Evolutionary conservation across 1,140 invertebrate genomes (phyloP).

Genomic region (Drosophila sechellia): DNA sequence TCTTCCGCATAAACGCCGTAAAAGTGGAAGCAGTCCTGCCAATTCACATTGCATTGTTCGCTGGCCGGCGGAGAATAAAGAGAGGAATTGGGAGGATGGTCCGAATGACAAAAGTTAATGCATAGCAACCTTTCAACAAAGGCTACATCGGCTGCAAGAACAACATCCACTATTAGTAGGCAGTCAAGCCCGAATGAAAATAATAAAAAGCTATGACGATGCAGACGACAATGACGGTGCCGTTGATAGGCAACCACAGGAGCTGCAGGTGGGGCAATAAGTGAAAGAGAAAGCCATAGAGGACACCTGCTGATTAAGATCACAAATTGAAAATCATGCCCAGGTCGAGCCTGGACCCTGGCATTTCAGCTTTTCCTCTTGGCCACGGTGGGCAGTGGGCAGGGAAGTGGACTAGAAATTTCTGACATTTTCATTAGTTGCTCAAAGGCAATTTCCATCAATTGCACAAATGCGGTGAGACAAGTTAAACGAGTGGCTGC

Average conservation of each 20-base stretch:
- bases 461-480: constrained; percentile 9
- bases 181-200: constrained; percentile 72
- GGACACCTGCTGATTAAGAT: constrained; percentile 84
- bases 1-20: neutral
- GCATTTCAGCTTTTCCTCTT: neutral
- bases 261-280: constrained; percentile 8
- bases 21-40: constrained; percentile 31
- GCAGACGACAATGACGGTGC: constrained; percentile 54
- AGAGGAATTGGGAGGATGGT: constrained; percentile 22
- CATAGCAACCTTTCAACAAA: constrained; percentile 74
- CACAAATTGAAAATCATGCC: constrained; percentile 82
- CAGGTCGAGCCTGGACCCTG: constrained; percentile 2
- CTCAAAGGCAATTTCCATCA: constrained; percentile 31
- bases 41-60: constrained; percentile 81
- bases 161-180: constrained; percentile 67
- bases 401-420: constrained; percentile 27
- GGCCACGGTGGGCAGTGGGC: neutral
- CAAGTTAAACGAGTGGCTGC: neutral
- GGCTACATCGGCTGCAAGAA: constrained; percentile 47
- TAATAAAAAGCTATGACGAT: constrained; percentile 72
- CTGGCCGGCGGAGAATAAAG: constrained; percentile 36
- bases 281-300: constrained; percentile 41
- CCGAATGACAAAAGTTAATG: constrained; percentile 80
- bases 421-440: constrained; percentile 46
- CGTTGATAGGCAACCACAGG: constrained; percentile 59